Evolutionary conservation across 2,888 invertebrate genomes (phyloP).

Genomic region (Galerucella pusilla): DNA sequence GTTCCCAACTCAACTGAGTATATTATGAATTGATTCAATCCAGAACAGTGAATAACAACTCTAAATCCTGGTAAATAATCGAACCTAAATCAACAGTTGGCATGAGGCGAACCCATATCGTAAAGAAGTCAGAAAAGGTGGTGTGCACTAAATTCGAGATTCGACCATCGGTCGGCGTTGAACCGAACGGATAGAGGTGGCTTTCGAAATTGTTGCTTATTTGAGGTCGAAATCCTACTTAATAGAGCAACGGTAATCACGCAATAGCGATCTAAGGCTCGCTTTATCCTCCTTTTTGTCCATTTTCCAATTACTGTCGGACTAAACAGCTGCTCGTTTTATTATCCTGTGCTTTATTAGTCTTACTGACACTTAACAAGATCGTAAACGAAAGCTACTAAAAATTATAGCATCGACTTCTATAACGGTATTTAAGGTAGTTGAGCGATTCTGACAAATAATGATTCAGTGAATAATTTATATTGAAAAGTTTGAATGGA

Average conservation of each 20-base stretch:
- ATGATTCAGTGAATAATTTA: too few species aligned
- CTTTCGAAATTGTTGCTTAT: conserved; percentile 41
- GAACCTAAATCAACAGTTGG: conserved; percentile 21
- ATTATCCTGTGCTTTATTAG: conserved; percentile 23
- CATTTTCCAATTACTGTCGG: conserved; percentile 39
- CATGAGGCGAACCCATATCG: conserved; percentile 22
- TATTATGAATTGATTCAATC: background rate
- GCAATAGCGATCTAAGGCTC: conserved; percentile 42
- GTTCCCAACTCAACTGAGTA: too few species aligned
- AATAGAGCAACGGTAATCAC: conserved; percentile 46
- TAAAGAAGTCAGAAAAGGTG: conserved; percentile 26
- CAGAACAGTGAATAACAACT: background rate
- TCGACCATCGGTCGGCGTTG: background rate
- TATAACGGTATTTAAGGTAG: background rate
- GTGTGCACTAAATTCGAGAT: conserved; percentile 15
- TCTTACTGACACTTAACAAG: conserved; percentile 16
- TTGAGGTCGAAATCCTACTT: conserved; percentile 41
- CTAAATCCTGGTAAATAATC: background rate
- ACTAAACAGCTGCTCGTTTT: conserved; percentile 30
- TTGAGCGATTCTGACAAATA: too few species aligned
- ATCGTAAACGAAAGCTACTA: conserved; percentile 14
- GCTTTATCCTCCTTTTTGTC: conserved; percentile 34
- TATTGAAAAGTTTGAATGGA: too few species aligned
- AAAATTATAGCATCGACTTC: conserved; percentile 56
- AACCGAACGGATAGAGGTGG: conserved; percentile 32